These are phyloP conservation scores for silkworm (Bombyx mori) DNA, from an alignment of 1,140 invertebrate genomes.

Conservation along the genomic window ASM3026992v2 NC_085117.1:16133001-16133500, in stretches of 20 bases:
- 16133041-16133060: slow-evolving; percentile 43
- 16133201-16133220: no score
- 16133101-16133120: slow-evolving; percentile 45
- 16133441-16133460: slow-evolving; percentile 19
- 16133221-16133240: no score
- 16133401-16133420: slow-evolving; percentile 18
- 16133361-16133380: slow-evolving; percentile 18
- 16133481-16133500: slow-evolving; percentile 34
- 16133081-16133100: slow-evolving; percentile 59
- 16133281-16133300: no score
- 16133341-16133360: slow-evolving; percentile 20
- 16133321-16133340: slow-evolving; percentile 13
- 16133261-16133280: no score
- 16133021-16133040: slow-evolving; percentile 33
- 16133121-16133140: slow-evolving; percentile 37
- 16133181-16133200: no score
- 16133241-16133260: no score
- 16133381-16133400: slow-evolving; percentile 21
- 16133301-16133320: not conserved
- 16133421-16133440: slow-evolving; percentile 20
- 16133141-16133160: slow-evolving; percentile 41
- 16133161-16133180: no score
- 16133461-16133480: slow-evolving; percentile 24
- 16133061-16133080: slow-evolving; percentile 49
- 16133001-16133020: slow-evolving; percentile 29